Evolutionary conservation across 2,113 vertebrate genomes (phyloP).

Genomic region (Mesitornis unicolor): DNA sequence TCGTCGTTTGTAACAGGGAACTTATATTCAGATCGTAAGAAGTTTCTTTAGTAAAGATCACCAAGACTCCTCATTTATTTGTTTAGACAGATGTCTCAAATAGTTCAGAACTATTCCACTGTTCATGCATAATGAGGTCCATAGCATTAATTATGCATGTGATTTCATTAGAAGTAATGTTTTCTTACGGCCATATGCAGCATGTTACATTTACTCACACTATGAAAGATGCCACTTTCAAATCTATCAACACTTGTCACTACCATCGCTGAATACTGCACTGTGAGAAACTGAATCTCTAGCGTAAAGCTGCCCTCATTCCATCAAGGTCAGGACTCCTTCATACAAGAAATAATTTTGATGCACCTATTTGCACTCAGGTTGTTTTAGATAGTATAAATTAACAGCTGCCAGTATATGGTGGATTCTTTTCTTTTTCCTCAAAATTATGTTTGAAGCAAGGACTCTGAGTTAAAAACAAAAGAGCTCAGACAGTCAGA

Average conservation of each 20-base stretch:
- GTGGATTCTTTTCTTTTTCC: background rate
- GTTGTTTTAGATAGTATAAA: background rate
- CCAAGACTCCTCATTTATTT: background rate
- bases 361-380: background rate
- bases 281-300: background rate
- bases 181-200: background rate
- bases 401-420: background rate
- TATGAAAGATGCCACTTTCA: background rate
- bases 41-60: background rate
- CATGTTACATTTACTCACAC: background rate
- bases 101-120: background rate
- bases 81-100: background rate
- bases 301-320: background rate
- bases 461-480: background rate
- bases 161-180: constrained; percentile 8
- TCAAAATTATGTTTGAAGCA: background rate
- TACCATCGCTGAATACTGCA: background rate
- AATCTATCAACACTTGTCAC: background rate
- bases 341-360: background rate
- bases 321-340: background rate
- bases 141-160: background rate
- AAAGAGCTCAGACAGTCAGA: background rate
- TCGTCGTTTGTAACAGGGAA: background rate
- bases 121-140: background rate
- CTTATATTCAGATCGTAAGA: background rate